These are phyloP conservation scores for Periophthalmodon schlosseri DNA, from an alignment of 2,113 vertebrate genomes.

Conservation along the genomic window DNA sequence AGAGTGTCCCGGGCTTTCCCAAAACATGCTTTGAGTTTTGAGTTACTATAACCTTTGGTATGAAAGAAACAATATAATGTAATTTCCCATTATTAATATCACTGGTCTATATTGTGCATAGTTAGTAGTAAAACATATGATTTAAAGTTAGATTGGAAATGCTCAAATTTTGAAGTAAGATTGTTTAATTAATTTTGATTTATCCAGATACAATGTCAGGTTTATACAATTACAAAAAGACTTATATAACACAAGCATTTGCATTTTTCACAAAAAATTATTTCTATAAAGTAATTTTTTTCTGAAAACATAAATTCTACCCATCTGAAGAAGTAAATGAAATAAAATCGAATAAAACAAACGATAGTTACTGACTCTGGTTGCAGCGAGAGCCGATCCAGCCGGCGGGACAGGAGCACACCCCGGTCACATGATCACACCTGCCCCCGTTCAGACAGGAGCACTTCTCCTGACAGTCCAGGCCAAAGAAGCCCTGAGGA, in stretches of 20 bases:
- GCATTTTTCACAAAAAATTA: too few relatives aligned
- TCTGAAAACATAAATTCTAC: background rate
- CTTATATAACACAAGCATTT: background rate
- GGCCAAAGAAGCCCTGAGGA: slow-evolving; percentile 87
- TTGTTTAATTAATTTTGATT: too few relatives aligned
- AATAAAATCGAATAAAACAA: background rate
- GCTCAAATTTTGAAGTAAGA: background rate
- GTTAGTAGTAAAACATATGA: too few relatives aligned
- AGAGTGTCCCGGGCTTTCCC: slow-evolving; percentile 38
- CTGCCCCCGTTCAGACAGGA: slow-evolving; percentile 80
- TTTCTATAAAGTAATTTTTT: too few relatives aligned
- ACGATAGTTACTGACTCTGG: slow-evolving; percentile 76
- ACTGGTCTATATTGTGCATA: too few relatives aligned
- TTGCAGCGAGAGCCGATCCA: slow-evolving; percentile 82
- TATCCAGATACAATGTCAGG: too few relatives aligned
- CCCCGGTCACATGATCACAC: slow-evolving; percentile 79
- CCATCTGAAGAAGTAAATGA: background rate
- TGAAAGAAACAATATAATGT: background rate
- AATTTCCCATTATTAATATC: too few relatives aligned
- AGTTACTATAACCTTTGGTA: background rate
- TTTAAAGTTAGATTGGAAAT: background rate
- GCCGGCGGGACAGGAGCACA: slow-evolving; percentile 82
- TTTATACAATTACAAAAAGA: background rate
- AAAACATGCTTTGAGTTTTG: slow-evolving; percentile 18
- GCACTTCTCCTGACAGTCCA: slow-evolving; percentile 86